Evolutionary conservation across 37 sponge, comb jelly and placozoan species (phyloP), one percentile per base, ranked within the genome.

Genomic region (Chondrilla cf. caribensis): DNA sequence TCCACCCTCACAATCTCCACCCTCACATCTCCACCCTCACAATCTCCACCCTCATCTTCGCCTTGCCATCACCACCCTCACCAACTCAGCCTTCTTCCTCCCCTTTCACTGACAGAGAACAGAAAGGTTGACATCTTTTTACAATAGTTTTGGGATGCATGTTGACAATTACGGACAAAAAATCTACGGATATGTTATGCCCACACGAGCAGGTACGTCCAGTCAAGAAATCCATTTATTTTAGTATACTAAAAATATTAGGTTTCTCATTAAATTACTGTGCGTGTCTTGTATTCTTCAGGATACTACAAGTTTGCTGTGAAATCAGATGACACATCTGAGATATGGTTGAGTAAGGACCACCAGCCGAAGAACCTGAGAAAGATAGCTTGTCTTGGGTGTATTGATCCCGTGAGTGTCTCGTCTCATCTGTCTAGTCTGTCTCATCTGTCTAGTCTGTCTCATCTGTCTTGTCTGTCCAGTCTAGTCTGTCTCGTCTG

Each of bases 371-470:
- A 37, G 22, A 62, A 81, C 70, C n/a, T 65, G 26, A 65, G 65
- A 57, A 81, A 81, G 70, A 62, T 81, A 66, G 65, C 82, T 14
- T 81, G 65, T 81, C 70, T 81, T 40, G 82, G 68, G 15, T 81
- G 70, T 6, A 68, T 68, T 3, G 70, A 68, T 68, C 36, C 37
- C 2, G 70, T 68, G 37, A 68, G 70, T n/a, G n/a, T n/a, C n/a
- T n/a, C n/a, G n/a, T n/a, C n/a, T n/a, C n/a, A n/a, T n/a, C n/a
- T n/a, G n/a, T n/a, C 19, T 28, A 68, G 37, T 55, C 57, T 51
- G 29, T 51, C 42, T 11, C 36, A 58, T 54, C 58, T 51, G 15
- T 51, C 28, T 42, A 79, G 41, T 54, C 42, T 41, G 44, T 11
- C n/a, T n/a, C n/a, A n/a, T n/a, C n/a, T n/a, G n/a, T n/a, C n/a